Base-by-base conservation (phyloP, 92 coral and sea anemone species). In the Siderastrea radians region DNA sequence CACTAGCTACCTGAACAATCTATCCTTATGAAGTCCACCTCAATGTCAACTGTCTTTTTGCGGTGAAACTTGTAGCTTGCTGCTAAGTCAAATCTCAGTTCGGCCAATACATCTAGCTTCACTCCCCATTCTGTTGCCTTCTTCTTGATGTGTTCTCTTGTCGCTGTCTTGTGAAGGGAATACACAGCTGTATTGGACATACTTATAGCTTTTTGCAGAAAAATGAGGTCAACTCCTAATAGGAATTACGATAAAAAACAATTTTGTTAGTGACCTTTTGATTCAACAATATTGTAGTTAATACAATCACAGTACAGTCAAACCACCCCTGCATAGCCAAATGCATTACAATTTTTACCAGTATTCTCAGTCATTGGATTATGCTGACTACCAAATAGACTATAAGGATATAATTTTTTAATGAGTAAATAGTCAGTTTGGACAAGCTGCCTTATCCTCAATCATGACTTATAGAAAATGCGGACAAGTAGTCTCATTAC, bases 121-220 rank as follows among this genome's bases (percentile, higher is more conserved):
- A 91, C 91, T 45, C 97, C 97, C 96, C 97, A 92, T 69, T 94
- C 90, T 7, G 86, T 61, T 2, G 96, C 98, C 78, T 84, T 95
- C 79, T 93, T 91, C 77, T 85, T 76, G 68, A 98, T 90, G 75
- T 98, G 92, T 64, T 91, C 90, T 75, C 99, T 96, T 75, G 99
- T 98, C 7, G 94, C 87, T 16, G 98, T 95, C 86, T 98, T 98
- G 98, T 98, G 99, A 52, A 98, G 92, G 6, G 99, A 98, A 74
- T 98, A 98, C 26, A 98, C 98, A 48, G 98, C 77, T 11, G 91
- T 92, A 13, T 78, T 87, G 48, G 96, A 84, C 97, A 98, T 81
- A 43, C 77, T 81, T 48, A 98, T 44, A 19, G 99, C 99, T 61
- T 88, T 89, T 82, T 98, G 89, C 49, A 98, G 86, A 67, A 98